Evolutionary conservation across 2,888 invertebrate species (phyloP).

Genomic region (Dilophus febrilis): DNA sequence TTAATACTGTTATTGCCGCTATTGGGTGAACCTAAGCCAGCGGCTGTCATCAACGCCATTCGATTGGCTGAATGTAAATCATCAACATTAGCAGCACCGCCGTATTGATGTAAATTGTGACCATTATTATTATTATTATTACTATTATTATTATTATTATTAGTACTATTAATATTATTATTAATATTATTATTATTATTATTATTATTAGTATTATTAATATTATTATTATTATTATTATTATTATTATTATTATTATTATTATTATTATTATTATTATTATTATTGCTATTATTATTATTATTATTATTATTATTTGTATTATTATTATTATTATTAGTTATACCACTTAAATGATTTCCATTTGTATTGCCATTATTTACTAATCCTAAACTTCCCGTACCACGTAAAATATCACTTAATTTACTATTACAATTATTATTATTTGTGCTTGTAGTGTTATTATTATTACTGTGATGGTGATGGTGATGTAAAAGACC

Average conservation of each 20-base stretch:
- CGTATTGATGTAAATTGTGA: slow-evolving; percentile 37
- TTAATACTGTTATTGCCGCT: too few relatives aligned
- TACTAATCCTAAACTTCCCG: slow-evolving; percentile 33
- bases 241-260: background rate
- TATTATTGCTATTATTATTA: background rate
- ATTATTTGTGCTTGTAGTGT: slow-evolving; percentile 15
- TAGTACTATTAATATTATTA: background rate
- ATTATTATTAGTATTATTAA: background rate
- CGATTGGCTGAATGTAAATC: slow-evolving; percentile 39
- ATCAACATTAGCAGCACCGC: slow-evolving; percentile 40
- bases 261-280: slow-evolving; percentile 8
- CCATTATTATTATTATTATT: slow-evolving; percentile 1
- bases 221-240: slow-evolving; percentile 8
- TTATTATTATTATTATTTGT: slow-evolving; percentile 8
- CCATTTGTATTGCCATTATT: too few relatives aligned
- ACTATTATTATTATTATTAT: background rate
- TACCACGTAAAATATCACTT: slow-evolving; percentile 27
- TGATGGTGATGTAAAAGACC: slow-evolving; percentile 41
- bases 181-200: slow-evolving; percentile 8
- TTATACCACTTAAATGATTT: too few relatives aligned
- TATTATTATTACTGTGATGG: slow-evolving; percentile 24
- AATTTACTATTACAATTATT: slow-evolving; percentile 44
- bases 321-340: background rate
- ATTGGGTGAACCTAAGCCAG: slow-evolving; percentile 27
- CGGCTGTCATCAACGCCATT: slow-evolving; percentile 55